Percentiles rank a stretch among this genome's conserved stretches.
Evolutionary conservation across 2,797 vertebrate genomes (phyloP).

Genomic region (Cyclopterus lumpus): DNA sequence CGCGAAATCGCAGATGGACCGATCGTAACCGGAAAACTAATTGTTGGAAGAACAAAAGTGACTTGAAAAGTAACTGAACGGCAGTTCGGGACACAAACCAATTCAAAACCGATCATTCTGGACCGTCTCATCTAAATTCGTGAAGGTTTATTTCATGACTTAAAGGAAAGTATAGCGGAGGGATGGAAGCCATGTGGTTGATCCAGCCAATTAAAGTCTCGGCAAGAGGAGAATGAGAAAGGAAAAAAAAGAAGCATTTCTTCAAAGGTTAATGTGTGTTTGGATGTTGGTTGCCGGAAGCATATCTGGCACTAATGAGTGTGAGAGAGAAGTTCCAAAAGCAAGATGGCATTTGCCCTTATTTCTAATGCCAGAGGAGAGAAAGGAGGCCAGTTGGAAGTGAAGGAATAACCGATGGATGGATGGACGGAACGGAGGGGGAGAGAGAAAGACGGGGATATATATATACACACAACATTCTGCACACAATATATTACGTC

Average conservation of each 20-base stretch:
- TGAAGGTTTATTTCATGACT: too few species aligned
- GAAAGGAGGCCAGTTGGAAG: conserved; percentile 2
- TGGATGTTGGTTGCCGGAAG: conserved; percentile 66
- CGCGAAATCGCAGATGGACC: too few species aligned
- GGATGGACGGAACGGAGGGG: neutral
- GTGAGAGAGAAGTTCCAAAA: conserved; percentile 60
- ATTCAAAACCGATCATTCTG: too few species aligned
- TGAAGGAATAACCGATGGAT: conserved; percentile 3
- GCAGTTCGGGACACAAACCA: too few species aligned
- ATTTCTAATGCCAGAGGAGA: conserved; percentile 47
- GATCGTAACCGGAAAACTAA: too few species aligned
- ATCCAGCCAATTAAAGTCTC: conserved; percentile 52
- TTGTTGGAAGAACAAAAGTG: too few species aligned
- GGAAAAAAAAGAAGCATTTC: conserved; percentile 34
- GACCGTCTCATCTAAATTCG: too few species aligned
- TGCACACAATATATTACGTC: too few species aligned
- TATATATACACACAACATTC: too few species aligned
- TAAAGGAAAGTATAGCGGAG: too few species aligned
- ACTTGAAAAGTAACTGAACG: too few species aligned
- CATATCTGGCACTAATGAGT: conserved; percentile 70
- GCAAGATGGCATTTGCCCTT: conserved; percentile 61
- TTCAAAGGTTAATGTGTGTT: conserved; percentile 79
- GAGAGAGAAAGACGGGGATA: neutral
- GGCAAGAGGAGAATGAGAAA: conserved; percentile 5
- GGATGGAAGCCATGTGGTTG: neutral